These are phyloP conservation scores for Drosophila tripunctata DNA, from an alignment of 2,888 invertebrate genomes.

Conservation along the genomic window DNA sequence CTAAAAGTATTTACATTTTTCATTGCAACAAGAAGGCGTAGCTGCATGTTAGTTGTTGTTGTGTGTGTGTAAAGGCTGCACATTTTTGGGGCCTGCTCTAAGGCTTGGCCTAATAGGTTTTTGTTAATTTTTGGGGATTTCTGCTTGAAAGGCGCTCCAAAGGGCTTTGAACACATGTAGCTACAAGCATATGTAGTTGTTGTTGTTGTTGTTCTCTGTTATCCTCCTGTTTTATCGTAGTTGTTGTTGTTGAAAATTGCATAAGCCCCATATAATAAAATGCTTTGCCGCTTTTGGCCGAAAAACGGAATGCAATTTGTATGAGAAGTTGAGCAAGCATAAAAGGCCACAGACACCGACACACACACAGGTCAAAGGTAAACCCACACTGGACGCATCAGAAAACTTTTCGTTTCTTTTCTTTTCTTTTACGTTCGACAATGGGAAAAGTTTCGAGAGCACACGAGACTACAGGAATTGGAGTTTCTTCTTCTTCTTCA, in stretches of 20 bases:
- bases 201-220: conserved; percentile 15
- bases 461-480: not conserved
- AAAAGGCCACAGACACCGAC: too few relatives aligned
- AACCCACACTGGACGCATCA: not conserved
- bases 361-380: conserved; percentile 55
- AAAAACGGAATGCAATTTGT: conserved; percentile 40
- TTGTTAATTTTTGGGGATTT: conserved; percentile 71
- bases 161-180: conserved; percentile 62
- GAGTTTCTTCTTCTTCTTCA: not conserved
- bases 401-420: conserved; percentile 12
- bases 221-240: conserved; percentile 15
- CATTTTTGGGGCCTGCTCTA: conserved; percentile 25
- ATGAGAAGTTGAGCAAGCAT: conserved; percentile 16
- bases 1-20: conserved; percentile 77
- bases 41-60: not conserved
- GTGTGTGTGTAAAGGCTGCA: not conserved
- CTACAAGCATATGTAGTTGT: conserved; percentile 25
- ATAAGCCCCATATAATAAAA: conserved; percentile 69
- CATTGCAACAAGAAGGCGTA: conserved; percentile 46
- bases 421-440: too few relatives aligned
- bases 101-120: conserved; percentile 72
- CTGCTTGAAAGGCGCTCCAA: conserved; percentile 55
- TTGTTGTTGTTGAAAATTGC: conserved; percentile 58
- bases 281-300: conserved; percentile 40
- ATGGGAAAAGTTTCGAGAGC: conserved; percentile 32